Evolutionary conservation across 2,113 vertebrate species (phyloP).

Genomic region (Mormoops blainvillei): DNA sequence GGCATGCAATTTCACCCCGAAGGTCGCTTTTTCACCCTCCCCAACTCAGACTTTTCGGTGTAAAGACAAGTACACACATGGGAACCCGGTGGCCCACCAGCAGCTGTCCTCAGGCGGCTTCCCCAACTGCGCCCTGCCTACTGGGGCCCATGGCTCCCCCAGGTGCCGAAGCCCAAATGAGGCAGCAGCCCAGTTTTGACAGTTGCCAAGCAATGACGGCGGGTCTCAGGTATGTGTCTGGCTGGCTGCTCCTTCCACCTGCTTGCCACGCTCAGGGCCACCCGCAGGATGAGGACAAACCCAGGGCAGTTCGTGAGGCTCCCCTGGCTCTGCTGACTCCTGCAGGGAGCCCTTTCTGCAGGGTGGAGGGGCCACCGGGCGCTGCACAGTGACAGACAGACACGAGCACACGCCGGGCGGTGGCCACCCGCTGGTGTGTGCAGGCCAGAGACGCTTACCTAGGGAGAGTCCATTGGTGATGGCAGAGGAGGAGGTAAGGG

Average conservation of each 20-base stretch:
- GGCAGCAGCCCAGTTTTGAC: neutral
- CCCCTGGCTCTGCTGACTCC: neutral
- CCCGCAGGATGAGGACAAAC: neutral
- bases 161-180: neutral
- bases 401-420: slow-evolving; percentile 26
- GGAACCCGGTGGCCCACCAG: neutral
- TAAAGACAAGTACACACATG: neutral
- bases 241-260: neutral
- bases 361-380: neutral
- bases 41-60: neutral
- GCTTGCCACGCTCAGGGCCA: neutral
- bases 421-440: neutral
- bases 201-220: neutral
- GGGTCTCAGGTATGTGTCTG: neutral
- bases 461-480: slow-evolving; percentile 89
- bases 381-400: slow-evolving; percentile 30
- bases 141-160: neutral
- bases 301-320: neutral
- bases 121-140: neutral
- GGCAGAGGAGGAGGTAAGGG: slow-evolving; percentile 70
- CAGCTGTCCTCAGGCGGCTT: neutral
- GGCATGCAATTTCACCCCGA: neutral
- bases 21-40: neutral
- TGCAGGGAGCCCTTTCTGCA: neutral
- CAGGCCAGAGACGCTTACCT: slow-evolving; percentile 78